These are phyloP conservation scores for Drosophila prolongata DNA, from an alignment of 2,888 invertebrate genomes.

Conservation along the genomic window DNA sequence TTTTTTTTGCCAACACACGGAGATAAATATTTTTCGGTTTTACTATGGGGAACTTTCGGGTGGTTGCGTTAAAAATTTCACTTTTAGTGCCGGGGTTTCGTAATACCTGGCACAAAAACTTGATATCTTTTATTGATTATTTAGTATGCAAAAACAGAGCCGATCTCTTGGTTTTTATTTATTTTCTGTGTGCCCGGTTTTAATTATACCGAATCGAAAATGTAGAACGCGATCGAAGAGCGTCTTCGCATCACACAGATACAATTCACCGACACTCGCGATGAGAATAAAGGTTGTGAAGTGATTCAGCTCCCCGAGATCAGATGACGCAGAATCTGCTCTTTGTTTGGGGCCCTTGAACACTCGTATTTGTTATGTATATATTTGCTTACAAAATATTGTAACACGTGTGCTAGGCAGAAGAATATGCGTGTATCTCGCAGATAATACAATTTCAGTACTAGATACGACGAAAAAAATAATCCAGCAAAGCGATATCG, in stretches of 20 bases:
- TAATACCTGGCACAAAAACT: conserved; percentile 31
- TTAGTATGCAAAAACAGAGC: conserved; percentile 37
- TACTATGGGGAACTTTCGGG: conserved; percentile 24
- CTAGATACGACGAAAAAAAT: conserved; percentile 43
- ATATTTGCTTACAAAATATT: conserved; percentile 31
- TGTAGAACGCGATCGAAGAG: conserved; percentile 61
- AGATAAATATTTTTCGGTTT: conserved; percentile 35
- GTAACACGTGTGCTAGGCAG: conserved; percentile 31
- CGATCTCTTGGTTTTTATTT: conserved; percentile 4
- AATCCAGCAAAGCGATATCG: conserved; percentile 45
- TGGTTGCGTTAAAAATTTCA: conserved; percentile 40
- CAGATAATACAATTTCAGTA: conserved; percentile 62
- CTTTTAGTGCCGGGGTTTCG: conserved; percentile 42
- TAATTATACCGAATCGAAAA: conserved; percentile 45
- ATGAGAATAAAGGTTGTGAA: conserved; percentile 33
- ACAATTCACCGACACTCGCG: conserved; percentile 20
- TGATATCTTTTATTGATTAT: conserved; percentile 29
- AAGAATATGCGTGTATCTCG: conserved; percentile 58
- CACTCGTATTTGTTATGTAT: conserved; percentile 7
- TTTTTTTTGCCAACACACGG: conserved; percentile 35
- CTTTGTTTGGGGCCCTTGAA: conserved; percentile 29
- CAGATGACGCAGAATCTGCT: conserved; percentile 39
- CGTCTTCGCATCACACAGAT: conserved; percentile 36
- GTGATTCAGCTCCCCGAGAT: conserved; percentile 40
- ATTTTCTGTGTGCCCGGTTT: conserved; percentile 21